phyloP scores from a whole-genome alignment of 1,140 invertebrate species.

The Physella acuta region DNA sequence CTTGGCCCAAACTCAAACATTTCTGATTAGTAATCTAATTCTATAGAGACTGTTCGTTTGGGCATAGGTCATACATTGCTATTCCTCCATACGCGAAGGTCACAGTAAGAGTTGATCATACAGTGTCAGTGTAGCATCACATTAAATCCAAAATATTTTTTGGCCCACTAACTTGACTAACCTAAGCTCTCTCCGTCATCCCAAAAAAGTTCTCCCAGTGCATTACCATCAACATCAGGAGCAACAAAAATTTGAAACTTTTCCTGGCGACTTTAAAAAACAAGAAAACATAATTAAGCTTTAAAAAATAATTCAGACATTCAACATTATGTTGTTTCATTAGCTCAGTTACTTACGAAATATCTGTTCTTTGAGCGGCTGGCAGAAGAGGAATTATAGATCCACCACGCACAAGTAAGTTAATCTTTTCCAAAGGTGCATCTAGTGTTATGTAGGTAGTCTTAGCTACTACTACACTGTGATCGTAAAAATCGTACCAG shows the following conservation, averaged over 20 bases:
- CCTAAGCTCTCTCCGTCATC: slow-evolving; percentile 56
- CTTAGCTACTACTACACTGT: not conserved
- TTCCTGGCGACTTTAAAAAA: slow-evolving; percentile 45
- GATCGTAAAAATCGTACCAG: slow-evolving; percentile 61
- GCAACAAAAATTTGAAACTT: slow-evolving; percentile 53
- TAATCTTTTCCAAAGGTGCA: slow-evolving; percentile 31
- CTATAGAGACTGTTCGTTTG: too few species aligned
- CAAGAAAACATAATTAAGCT: not conserved
- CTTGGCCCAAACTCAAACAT: too few species aligned
- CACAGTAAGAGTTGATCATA: too few species aligned
- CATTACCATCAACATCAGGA: slow-evolving; percentile 39
- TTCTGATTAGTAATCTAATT: too few species aligned
- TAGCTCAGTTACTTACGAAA: slow-evolving; percentile 54
- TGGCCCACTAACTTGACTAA: too few species aligned
- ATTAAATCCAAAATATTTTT: too few species aligned
- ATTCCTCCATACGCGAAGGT: too few species aligned
- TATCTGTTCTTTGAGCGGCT: slow-evolving; percentile 68
- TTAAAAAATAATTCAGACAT: not conserved
- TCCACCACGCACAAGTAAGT: slow-evolving; percentile 69
- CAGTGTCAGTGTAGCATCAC: too few species aligned
- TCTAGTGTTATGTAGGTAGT: slow-evolving; percentile 22
- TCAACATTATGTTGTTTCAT: too few species aligned
- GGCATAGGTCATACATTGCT: too few species aligned
- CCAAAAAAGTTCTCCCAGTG: slow-evolving; percentile 52
- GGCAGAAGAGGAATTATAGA: slow-evolving; percentile 72